Evolutionary conservation across 2,888 invertebrate genomes (phyloP), one percentile per base, ranked within the genome.

Genomic region (Acleris literana): DNA sequence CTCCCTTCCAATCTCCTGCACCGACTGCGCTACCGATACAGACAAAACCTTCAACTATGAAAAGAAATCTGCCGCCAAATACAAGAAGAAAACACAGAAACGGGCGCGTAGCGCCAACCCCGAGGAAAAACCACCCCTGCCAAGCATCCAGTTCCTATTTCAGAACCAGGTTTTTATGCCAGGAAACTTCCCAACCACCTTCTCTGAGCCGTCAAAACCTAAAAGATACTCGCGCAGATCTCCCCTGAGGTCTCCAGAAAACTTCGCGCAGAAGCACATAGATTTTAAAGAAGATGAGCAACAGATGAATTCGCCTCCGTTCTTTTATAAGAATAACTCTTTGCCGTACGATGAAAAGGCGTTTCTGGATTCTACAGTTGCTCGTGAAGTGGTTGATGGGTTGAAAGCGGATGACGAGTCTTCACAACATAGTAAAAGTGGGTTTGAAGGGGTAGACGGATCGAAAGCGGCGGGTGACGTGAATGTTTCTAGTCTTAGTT

Each of bases 111-210:
- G 83, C 74, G 78, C 81, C 22, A 84, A 83, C 3, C 80, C 86
- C 0, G 87, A 80, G 3, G 78, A 86, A 48, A 81, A 79, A 60
- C 62, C 70, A 11, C 75, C 78, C 69, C 85, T 85, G 1, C 92
- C 92, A 3, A 90, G 87, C 62, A 89, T 93, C 80, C 92, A 93
- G 71, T 93, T 93, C 76, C 78, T 92, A 17, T 93, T 93, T 70
- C 92, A 92, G 77, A 92, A 93, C 71, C 92, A 93, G 74, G 90
- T 93, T 20, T 92, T 93, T 69, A 89, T 93, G 90, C 92, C 92
- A 11, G 90, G 92, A 0, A 86, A 88, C 69, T 64, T 82, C 63
- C 76, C 81, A 17, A 70, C 79, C 0, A 78, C 89, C 0, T 86
- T 80, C 68, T 82, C 90, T 1, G 90, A 90, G 68, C 85, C 90